Base-by-base conservation (phyloP, 2,888 invertebrate genomes). In the Dermolepida albohirtum region DNA sequence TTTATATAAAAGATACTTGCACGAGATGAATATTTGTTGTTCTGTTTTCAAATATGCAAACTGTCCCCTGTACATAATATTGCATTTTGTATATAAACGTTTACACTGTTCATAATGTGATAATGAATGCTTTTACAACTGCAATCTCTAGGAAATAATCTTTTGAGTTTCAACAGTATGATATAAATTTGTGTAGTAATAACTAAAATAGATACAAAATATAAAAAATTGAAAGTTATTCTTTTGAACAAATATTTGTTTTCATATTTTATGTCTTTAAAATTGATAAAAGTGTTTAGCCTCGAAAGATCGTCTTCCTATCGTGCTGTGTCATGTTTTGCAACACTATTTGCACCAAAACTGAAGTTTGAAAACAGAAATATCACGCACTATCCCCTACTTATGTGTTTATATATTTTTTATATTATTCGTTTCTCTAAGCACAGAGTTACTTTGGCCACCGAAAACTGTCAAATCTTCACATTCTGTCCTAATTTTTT, bases 371-470 rank as follows among this genome's bases (percentile, higher is more conserved):
- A 76, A 77, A 77, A 75, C 76, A 75, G 77, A 74, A 74, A 73
- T 71, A 70, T 64, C 17, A 71, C 71, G 73, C 72, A 68, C 34
- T 51, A 27, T 44, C 34, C 10, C 2, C 34, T 34, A 34, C 10
- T 10, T 34, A 34, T 10, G 10, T 34, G 34, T 34, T 34, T 34
- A 34, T 29, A 50, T 49, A 34, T 34, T 52, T 64, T 65, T 54
- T 55, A 52, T 71, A 70, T 68, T 73, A 59, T 67, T 67, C 71
- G 64, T 72, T 73, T 74, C 34, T 34, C 73, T 73, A 77, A 78
- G 80, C 82, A 81, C 81, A 80, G 79, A 80, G 81, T 79, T 78
- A 78, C 79, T 81, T 81, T 82, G 82, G 81, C 81, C 82, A 81
- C 82, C 78, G 78, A 80, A 70, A 59, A 67, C 51, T 62, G 43